Base-by-base conservation (phyloP, 2,797 vertebrate genomes). In the Periparus ater region DNA sequence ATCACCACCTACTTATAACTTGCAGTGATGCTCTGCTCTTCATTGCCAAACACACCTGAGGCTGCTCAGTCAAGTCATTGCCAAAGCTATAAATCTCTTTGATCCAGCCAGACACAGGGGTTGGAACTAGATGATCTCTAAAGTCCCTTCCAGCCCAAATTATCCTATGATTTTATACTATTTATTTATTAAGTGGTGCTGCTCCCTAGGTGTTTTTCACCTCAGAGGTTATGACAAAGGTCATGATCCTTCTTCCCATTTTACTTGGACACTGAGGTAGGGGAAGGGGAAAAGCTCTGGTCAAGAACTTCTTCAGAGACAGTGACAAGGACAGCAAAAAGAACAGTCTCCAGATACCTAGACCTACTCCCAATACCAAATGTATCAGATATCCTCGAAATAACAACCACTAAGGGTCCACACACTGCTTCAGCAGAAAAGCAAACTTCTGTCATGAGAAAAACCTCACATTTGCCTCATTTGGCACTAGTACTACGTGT, bases 391-490 rank as follows among this genome's bases (percentile, higher is more conserved):
- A 68, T 4, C 54, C 17, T 70, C 73, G 27, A 79, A 89, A 70
- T 44, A 85, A 42, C 7, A 48, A 16, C 14, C 13, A 17, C 36
- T 40, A 66, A 62, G 7, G 13, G 8, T 71, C 16, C 23, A 51
- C 2, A 21, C 19, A 32, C 10, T 0, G 0, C 55, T 68, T 84
- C 51, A 51, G 7, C 14, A 70, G n/a, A 10, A 72, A 86, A 83
- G 30, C 3, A 80, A 88, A 48, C 3, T n/a, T 62, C 15, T 71
- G 3, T 16, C 8, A 21, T 34, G 4, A 66, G 42, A 70, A 57
- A 5, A 7, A 0, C 0, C 0, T 10, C 6, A 13, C 1, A 10
- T 81, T 87, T 74, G 68, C n/a, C 32, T 84, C 15, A 50, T 13
- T 23, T 75, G 22, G 11, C 5, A 34, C 7, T 47, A 48, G 12